phyloP scores from a whole-genome alignment of 2,113 vertebrate genomes.

The Perognathus longimembris region DNA sequence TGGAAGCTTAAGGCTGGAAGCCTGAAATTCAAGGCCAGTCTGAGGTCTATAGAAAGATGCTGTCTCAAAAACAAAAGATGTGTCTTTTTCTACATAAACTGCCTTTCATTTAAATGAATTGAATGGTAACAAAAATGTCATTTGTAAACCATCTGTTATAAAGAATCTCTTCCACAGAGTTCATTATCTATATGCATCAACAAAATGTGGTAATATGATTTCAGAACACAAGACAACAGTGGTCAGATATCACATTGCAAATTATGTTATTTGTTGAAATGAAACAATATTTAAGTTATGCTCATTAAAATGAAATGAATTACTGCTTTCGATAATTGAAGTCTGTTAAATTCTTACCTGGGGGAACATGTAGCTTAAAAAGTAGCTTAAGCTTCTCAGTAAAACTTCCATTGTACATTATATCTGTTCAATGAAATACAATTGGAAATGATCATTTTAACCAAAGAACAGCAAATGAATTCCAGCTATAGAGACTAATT shows the following conservation, averaged over 20 bases:
- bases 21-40: no score
- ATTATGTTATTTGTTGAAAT: conserved; percentile 50
- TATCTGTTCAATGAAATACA: conserved; percentile 88
- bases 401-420: conserved; percentile 94
- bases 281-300: conserved; percentile 15
- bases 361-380: conserved; percentile 97
- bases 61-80: neutral
- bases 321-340: neutral
- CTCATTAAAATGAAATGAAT: conserved; percentile 44
- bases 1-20: neutral
- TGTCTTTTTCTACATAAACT: no score
- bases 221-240: conserved; percentile 27
- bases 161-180: conserved; percentile 31
- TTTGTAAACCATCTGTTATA: neutral
- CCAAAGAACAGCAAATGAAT: conserved; percentile 48
- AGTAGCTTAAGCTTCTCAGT: conserved; percentile 97
- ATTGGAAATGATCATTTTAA: conserved; percentile 57
- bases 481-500: conserved; percentile 34
- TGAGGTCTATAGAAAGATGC: neutral
- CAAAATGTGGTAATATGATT: conserved; percentile 40
- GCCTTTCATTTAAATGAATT: neutral
- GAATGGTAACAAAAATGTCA: conserved; percentile 49
- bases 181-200: conserved; percentile 26
- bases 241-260: neutral
- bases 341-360: conserved; percentile 88